Evolutionary conservation across 2,888 invertebrate genomes (phyloP).

Genomic region (Aricia artaxerxes): DNA sequence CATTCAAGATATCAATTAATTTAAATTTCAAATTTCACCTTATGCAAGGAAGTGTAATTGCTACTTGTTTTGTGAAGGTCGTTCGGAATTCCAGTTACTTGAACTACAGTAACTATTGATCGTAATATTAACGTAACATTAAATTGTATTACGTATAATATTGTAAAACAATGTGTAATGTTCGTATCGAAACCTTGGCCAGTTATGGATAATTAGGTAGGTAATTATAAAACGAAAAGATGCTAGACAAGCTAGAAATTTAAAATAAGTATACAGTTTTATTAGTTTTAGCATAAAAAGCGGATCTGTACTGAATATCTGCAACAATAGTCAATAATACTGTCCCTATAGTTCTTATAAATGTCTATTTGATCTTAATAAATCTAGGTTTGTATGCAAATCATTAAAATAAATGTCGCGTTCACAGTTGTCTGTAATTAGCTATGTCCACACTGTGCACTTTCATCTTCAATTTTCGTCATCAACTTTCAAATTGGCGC

Average conservation of each 20-base stretch:
- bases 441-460: no score
- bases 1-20: background rate
- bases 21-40: constrained; percentile 3
- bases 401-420: background rate
- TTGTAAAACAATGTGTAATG: background rate
- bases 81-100: constrained; percentile 5
- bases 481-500: no score
- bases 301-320: background rate
- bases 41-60: constrained; percentile 6
- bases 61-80: constrained; percentile 1
- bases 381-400: background rate
- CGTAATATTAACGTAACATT: constrained; percentile 9
- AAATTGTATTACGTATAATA: background rate
- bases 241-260: background rate
- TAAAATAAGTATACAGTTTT: background rate
- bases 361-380: background rate
- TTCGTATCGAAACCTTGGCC: background rate
- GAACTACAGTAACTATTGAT: background rate
- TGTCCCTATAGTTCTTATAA: background rate
- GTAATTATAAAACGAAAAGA: background rate
- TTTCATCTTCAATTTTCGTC: no score
- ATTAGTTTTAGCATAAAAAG: background rate
- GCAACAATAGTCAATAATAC: background rate
- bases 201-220: background rate
- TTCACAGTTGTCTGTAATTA: background rate